A percentile compares a stretch with the other conserved stretches of the same genome.
Evolutionary conservation across 2,113 vertebrate genomes (phyloP).

Genomic region (Himantopus leucocephalus): DNA sequence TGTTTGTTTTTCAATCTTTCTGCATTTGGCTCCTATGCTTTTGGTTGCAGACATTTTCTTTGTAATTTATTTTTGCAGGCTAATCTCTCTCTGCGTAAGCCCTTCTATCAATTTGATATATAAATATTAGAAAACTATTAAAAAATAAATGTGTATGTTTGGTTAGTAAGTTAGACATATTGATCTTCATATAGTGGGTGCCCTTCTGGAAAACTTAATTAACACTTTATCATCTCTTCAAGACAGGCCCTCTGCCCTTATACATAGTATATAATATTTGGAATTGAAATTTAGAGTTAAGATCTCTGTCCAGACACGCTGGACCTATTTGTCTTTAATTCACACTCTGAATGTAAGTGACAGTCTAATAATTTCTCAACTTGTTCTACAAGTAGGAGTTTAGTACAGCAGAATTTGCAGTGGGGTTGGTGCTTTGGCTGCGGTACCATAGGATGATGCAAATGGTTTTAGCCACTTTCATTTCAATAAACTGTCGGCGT

Average conservation of each 20-base stretch:
- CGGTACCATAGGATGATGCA: fast-evolving
- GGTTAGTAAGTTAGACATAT: constrained; percentile 25
- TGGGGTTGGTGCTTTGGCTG: background rate
- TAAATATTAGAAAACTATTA: constrained; percentile 31
- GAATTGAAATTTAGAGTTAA: background rate
- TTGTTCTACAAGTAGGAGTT: background rate
- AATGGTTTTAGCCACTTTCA: background rate
- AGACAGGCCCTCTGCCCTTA: background rate
- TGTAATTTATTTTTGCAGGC: constrained; percentile 63
- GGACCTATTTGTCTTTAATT: background rate
- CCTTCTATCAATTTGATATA: constrained; percentile 19
- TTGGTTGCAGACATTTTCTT: constrained; percentile 59
- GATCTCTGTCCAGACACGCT: background rate
- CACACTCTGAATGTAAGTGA: background rate
- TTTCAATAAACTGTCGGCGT: background rate
- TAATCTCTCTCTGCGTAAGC: constrained; percentile 51
- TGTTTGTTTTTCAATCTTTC: constrained; percentile 73
- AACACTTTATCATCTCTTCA: background rate
- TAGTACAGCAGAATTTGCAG: background rate
- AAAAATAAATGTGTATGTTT: constrained; percentile 33
- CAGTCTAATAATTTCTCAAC: background rate
- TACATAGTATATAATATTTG: background rate
- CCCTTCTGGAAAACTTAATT: constrained; percentile 17
- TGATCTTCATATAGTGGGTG: constrained; percentile 4
- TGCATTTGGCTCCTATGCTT: constrained; percentile 60